Conservation (phyloP, 2,888 invertebrate species). For the Drosophila trichaetosa region DNA sequence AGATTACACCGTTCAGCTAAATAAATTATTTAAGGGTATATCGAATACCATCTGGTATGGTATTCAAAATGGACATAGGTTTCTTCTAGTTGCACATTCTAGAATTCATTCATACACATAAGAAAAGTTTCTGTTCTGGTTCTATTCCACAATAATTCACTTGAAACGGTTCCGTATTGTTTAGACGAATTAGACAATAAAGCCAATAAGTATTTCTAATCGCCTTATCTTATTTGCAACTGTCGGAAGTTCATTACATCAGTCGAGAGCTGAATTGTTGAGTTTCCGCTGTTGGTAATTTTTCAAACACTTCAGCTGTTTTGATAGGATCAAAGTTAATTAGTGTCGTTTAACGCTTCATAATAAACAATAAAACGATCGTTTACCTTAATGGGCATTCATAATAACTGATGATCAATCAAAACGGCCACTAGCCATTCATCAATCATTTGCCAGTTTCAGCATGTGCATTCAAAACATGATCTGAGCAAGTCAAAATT, state of each 20-base stretch:
- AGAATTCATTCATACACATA: not conserved
- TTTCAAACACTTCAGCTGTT: slow-evolving; percentile 52
- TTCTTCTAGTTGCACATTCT: not conserved
- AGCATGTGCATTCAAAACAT: slow-evolving; percentile 28
- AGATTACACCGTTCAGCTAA: not conserved
- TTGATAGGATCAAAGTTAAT: slow-evolving; percentile 66
- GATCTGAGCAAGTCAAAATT: slow-evolving; percentile 38
- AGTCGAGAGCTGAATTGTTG: slow-evolving; percentile 9
- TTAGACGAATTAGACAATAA: not conserved
- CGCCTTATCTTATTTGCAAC: slow-evolving; percentile 22
- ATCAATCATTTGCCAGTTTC: slow-evolving; percentile 50
- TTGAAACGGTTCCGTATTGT: not conserved
- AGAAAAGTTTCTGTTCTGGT: not conserved
- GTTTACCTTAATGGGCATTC: slow-evolving; percentile 64
- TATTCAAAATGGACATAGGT: not conserved
- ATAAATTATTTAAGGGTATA: not conserved
- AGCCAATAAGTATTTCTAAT: slow-evolving; percentile 11
- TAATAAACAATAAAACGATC: slow-evolving; percentile 63
- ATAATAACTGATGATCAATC: slow-evolving; percentile 67
- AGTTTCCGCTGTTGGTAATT: slow-evolving; percentile 44
- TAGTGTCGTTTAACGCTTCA: slow-evolving; percentile 64
- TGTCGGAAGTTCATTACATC: slow-evolving; percentile 48
- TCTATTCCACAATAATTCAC: not conserved
- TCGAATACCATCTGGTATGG: not conserved
- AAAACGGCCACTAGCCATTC: slow-evolving; percentile 45